These are phyloP conservation scores for Keiferia lycopersicella DNA, from an alignment of 2,888 invertebrate species.

Conservation along the genomic window DNA sequence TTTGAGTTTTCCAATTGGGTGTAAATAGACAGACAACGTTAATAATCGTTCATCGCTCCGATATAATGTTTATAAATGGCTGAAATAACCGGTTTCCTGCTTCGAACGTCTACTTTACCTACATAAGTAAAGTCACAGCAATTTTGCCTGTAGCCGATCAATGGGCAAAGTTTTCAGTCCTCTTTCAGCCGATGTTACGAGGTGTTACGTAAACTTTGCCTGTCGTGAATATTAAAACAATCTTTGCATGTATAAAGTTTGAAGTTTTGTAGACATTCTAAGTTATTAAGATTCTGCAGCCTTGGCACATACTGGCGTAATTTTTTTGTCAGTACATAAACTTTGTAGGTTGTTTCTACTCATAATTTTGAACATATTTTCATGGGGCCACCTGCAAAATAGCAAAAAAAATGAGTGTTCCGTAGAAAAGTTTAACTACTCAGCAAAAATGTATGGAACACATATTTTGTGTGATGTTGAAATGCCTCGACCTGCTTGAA, in stretches of 20 bases:
- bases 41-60: neutral
- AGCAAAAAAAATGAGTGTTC: too few relatives aligned
- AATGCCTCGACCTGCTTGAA: too few relatives aligned
- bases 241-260: neutral
- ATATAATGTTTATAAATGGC: too few relatives aligned
- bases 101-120: neutral
- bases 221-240: neutral
- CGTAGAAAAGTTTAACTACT: too few relatives aligned
- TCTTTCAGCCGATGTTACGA: neutral
- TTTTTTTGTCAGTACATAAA: too few relatives aligned
- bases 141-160: neutral
- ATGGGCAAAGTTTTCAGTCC: neutral
- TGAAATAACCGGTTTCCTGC: neutral
- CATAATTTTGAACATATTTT: too few relatives aligned
- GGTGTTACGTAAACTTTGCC: neutral
- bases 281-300: neutral
- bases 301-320: too few relatives aligned
- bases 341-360: too few relatives aligned
- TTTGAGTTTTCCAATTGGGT: neutral
- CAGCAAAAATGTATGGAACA: too few relatives aligned
- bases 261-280: neutral
- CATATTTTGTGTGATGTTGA: too few relatives aligned
- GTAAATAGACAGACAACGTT: neutral
- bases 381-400: too few relatives aligned
- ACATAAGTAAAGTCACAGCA: conserved; percentile 12